Percentiles rank a stretch among this genome's conserved stretches.
These are phyloP conservation scores for Eupithecia subumbrata DNA, from an alignment of 2,888 invertebrate genomes.

Conservation along the genomic window DNA sequence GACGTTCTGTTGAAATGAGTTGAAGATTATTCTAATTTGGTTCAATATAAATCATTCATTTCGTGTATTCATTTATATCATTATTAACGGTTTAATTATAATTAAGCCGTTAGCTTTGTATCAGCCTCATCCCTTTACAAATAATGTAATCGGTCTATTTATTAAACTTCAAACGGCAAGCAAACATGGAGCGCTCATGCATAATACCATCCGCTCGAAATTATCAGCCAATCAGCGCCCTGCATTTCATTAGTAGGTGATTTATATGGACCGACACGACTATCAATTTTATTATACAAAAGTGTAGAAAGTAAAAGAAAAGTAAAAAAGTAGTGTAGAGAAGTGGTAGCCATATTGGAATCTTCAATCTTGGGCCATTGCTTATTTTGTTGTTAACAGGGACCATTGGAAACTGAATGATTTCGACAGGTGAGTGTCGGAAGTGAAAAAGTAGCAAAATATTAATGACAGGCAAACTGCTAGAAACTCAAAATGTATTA, in stretches of 20 bases:
- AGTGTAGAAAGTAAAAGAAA: too few relatives aligned
- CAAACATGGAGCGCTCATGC: conserved; percentile 13
- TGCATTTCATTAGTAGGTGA: conserved; percentile 9
- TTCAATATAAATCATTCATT: not conserved
- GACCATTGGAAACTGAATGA: not conserved
- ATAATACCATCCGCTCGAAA: conserved; percentile 21
- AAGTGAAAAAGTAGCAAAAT: not conserved
- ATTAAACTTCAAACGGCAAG: conserved; percentile 5
- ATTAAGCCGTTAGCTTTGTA: not conserved
- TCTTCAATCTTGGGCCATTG: not conserved
- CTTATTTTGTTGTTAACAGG: not conserved
- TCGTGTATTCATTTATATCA: not conserved
- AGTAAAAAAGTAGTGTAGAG: too few relatives aligned
- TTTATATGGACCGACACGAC: conserved; percentile 15
- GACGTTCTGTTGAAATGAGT: not conserved
- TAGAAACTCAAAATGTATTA: not conserved
- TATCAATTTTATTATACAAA: too few relatives aligned
- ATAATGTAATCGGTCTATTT: conserved; percentile 10
- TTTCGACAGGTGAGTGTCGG: not conserved
- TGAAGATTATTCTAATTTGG: not conserved
- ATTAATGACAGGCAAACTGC: not conserved
- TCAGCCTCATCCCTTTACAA: not conserved
- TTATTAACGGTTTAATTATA: too few relatives aligned
- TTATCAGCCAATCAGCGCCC: conserved; percentile 27
- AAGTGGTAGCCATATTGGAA: too few relatives aligned